phyloP scores from a whole-genome alignment of 2,888 invertebrate species.

The Branchellion lobata region DNA sequence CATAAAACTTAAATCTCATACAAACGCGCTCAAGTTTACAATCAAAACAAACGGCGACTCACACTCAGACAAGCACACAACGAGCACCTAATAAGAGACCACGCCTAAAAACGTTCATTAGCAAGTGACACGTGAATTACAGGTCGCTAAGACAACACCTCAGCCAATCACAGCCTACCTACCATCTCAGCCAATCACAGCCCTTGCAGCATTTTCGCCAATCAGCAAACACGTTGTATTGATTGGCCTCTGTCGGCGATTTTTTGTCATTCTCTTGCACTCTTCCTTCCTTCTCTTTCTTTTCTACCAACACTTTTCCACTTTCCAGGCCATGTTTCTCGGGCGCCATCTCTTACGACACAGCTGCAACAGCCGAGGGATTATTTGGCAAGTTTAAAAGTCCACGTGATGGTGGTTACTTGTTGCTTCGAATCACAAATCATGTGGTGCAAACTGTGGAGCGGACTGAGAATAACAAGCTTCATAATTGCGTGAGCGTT shows the following conservation, averaged over 20 bases:
- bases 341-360: no score
- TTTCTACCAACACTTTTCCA: no score
- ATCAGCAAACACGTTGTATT: slow-evolving; percentile 18
- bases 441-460: no score
- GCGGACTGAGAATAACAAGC: no score
- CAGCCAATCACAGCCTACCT: slow-evolving; percentile 13
- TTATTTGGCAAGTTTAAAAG: no score
- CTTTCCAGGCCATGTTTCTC: no score
- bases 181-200: slow-evolving; percentile 13
- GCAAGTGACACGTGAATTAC: slow-evolving; percentile 10
- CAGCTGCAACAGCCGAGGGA: no score
- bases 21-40: background rate
- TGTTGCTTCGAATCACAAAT: no score
- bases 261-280: background rate
- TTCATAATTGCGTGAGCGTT: no score
- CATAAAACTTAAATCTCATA: background rate
- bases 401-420: no score
- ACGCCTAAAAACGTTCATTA: slow-evolving; percentile 15
- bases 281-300: background rate
- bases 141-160: slow-evolving; percentile 14
- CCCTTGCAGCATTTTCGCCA: slow-evolving; percentile 4
- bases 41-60: no score
- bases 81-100: slow-evolving; percentile 3
- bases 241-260: background rate
- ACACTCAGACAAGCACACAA: no score